Evolutionary conservation across 30 jellyfish, hydroid and myxozoan genomes (phyloP), one percentile per base, ranked within the genome.

Genomic region (Aurelia coerulea): DNA sequence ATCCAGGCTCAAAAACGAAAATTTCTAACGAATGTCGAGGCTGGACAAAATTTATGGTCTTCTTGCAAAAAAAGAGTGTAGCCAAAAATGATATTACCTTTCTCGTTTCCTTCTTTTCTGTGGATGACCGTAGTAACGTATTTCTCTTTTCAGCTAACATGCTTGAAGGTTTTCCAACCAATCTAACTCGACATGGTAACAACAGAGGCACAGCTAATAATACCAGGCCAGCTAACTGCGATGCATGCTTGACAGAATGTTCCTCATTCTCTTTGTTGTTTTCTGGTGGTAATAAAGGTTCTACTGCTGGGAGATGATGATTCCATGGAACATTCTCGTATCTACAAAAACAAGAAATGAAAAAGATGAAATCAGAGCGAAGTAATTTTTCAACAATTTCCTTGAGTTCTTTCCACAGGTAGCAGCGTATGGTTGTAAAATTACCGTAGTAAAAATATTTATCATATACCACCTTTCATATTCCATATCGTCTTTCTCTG

Each of bases 41-140:
- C 29, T 23, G 29, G 29, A 0, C 29, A 23, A 23, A 23, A 23
- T 23, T 0, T 23, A 23, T 23, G 29, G 29, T 23, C 29, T 23
- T 23, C 29, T 23, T 23, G 0, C 29, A 23, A 23, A 23, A 23
- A 23, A 23, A 23, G 29, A 23, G 29, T 23, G 29, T 23, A 23
- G 29, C 0, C 29, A 23, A 23, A 23, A 23, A 23, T 23, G 29
- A 23, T 23, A 23, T 16, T 69, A 89, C 97, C 97, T 89, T 77
- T 80, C 82, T 81, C 14, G 92, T 79, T 33, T 89, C 97, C 34
- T 74, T 80, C 52, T 89, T 89, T 68, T 80, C 97, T 3, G 84
- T 65, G 10, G 96, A 87, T 23, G 86, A 53, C 2, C 90, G 68
- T 1, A 73, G 33, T 10, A 65, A 52, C 54, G 86, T 66, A 68